Percentiles rank a stretch among this genome's conserved stretches.
phyloP scores from a whole-genome alignment of 2,797 vertebrate genomes.

The Huso huso region DNA sequence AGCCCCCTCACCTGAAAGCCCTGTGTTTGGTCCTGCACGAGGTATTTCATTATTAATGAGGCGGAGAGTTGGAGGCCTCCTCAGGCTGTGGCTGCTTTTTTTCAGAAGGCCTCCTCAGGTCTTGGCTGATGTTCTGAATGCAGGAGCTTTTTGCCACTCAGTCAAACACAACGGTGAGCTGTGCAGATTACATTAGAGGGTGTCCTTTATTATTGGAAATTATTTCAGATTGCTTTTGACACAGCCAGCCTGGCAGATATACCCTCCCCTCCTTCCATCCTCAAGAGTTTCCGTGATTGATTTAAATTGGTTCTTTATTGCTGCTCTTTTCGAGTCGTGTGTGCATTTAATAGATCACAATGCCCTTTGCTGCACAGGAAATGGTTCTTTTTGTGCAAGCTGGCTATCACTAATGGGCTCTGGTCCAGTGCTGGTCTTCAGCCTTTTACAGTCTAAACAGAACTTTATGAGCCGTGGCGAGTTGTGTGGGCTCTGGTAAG shows the following conservation, averaged over 20 bases:
- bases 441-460: constrained; percentile 20
- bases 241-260: background rate
- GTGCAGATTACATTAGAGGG: too few species aligned
- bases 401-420: constrained; percentile 44
- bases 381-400: too few species aligned
- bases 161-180: background rate
- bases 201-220: too few species aligned
- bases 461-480: constrained; percentile 8
- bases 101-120: constrained; percentile 4
- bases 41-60: constrained; percentile 14
- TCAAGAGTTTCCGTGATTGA: background rate
- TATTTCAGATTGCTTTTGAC: background rate
- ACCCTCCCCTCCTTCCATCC: background rate
- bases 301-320: too few species aligned
- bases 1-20: too few species aligned
- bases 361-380: too few species aligned
- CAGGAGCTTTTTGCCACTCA: constrained; percentile 14
- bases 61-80: constrained; percentile 18
- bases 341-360: constrained; percentile 2
- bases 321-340: too few species aligned
- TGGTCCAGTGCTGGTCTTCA: constrained; percentile 49
- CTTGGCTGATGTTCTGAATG: background rate
- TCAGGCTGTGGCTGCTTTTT: constrained; percentile 37
- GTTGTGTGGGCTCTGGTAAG: background rate
- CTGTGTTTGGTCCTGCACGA: too few species aligned